Evolutionary conservation across 2,113 vertebrate genomes (phyloP).

Genomic region (Rhinoderma darwinii): DNA sequence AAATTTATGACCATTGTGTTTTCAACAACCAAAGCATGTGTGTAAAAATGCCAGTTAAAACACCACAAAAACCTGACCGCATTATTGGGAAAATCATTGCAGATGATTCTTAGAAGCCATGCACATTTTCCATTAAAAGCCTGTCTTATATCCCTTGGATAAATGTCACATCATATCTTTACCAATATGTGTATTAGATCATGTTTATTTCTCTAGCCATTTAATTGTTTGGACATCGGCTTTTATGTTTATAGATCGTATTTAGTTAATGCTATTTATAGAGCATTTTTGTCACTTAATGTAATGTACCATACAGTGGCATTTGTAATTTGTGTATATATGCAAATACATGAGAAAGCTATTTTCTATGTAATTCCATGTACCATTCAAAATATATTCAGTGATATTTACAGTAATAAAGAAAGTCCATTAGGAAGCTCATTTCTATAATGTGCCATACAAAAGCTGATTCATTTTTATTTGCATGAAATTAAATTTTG

Average conservation of each 20-base stretch:
- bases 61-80: too few relatives aligned
- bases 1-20: too few relatives aligned
- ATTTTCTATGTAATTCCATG: neutral
- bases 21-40: too few relatives aligned
- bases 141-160: neutral
- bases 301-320: neutral
- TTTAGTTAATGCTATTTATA: neutral
- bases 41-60: too few relatives aligned
- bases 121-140: neutral
- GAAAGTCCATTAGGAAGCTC: neutral
- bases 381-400: neutral
- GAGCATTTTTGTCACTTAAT: neutral
- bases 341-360: neutral
- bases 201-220: neutral
- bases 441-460: neutral
- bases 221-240: neutral
- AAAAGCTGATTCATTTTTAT: neutral
- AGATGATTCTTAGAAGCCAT: neutral
- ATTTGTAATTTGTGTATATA: neutral
- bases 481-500: neutral
- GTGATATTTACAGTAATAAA: neutral
- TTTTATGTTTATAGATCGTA: neutral
- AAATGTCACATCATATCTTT: neutral
- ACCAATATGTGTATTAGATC: neutral
- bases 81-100: neutral